Evolutionary conservation across 2,797 vertebrate genomes (phyloP), one percentile per base, ranked within the genome.

Genomic region (Gadopsis marmoratus): DNA sequence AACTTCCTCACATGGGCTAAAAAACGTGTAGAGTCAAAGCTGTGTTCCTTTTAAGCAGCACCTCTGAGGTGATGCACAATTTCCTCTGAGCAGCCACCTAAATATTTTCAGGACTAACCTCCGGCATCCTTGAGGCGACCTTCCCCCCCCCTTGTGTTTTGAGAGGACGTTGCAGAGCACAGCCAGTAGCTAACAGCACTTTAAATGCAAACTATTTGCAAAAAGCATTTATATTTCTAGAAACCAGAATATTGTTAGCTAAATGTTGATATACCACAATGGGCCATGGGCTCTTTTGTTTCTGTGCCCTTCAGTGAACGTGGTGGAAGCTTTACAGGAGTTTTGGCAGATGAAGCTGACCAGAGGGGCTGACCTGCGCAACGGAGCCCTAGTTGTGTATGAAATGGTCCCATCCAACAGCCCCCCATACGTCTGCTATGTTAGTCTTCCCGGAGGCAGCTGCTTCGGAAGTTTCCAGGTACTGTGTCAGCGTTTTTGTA

Each of bases 311-410:
- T 29, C 85, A 99, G 98, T 99, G 77, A 99, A 99, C 2, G 98
- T 99, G 65, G 98, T 99, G 94, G 98, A 99, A 79, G 98, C 98
- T 1, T 93, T 99, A 14, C 98, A 99, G 94, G 98, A 99, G 84
- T 99, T 99, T 86, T 99, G 98, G 98, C 98, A 99, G 95, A 99
- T 99, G 98, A 99, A 99, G 85, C 96, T 97, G 81, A 97, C 96
- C 0, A 95, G 98, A 8, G 98, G 98, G 0, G 98, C 98, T 0
- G 98, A 99, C 64, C 92, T 99, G 86, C 95, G 97, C 19, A 99
- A 99, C 0, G 98, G 98, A 0, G 98, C 98, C 0, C 92, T 99
- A 1, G 98, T 99, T 48, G 98, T 99, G 21, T 99, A 99, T 13
- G 98, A 99, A 93, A 99, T 99, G 98, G 98, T 99, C 19, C 97